Base-by-base conservation (phyloP, 1,140 invertebrate species). In the Cydia strobilella region DNA sequence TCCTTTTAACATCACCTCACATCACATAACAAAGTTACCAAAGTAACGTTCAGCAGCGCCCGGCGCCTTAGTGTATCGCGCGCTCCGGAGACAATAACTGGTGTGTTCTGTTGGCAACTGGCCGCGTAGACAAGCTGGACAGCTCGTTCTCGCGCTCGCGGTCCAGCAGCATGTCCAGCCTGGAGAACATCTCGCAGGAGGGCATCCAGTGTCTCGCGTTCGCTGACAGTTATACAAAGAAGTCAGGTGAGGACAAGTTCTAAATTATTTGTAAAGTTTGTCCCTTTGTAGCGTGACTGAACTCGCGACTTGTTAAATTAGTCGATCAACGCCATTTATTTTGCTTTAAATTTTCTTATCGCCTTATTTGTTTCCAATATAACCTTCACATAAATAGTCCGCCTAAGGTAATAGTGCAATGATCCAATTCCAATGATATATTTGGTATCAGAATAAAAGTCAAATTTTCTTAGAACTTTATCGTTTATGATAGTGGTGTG, bases 161-260 rank as follows among this genome's bases (percentile, higher is more conserved):
- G 85, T 98, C 98, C 91, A 99, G 98, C 89, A 98, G 97, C 93
- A 98, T 99, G 96, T 98, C 98, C 80, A 99, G 98, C 93, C 94
- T 99, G 88, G 98, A 99, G 94, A 99, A 98, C 94, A 98, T 99
- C 93, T 96, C 96, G 82, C 97, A 97, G 82, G 98, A 99, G 95
- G 97, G 98, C 88, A 97, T 99, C 87, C 98, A 98, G 94, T 99
- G 97, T 94, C 95, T 99, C 91, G 96, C 96, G 81, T 99, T 99
- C 94, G 97, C 97, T 85, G 98, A 99, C 94, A 98, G 98, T 82
- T 99, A 97, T 93, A 96, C 97, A 73, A 97, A 97, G 92, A 98
- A 98, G 94, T 97, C 96, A 93, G 98, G 98, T 98, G 93, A 90
- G 86, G 66, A 48, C 18, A 25, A 62, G 1, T 45, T 12, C 12